Conservation (phyloP, 2,888 invertebrate species). For the Heliothis peltigera region DNA sequence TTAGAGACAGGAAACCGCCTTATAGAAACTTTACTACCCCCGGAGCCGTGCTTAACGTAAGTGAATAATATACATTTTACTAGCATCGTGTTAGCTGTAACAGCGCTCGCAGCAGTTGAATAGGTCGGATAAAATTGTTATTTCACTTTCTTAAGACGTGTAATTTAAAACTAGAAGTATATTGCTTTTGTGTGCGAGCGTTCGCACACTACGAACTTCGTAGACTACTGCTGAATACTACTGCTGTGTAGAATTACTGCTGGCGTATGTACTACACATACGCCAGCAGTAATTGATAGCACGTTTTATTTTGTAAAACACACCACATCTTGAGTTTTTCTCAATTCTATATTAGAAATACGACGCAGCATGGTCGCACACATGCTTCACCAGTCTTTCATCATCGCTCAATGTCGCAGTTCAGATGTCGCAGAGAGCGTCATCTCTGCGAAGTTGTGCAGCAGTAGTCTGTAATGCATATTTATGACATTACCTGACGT, state of each 20-base stretch:
- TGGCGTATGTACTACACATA: too few relatives aligned
- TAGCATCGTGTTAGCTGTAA: conserved; percentile 31
- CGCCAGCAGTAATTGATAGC: conserved; percentile 3
- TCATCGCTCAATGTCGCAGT: conserved; percentile 39
- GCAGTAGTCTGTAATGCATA: conserved; percentile 50
- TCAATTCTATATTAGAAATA: neutral
- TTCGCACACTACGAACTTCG: conserved; percentile 3
- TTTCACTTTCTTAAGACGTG: conserved; percentile 37
- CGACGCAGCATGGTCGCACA: neutral
- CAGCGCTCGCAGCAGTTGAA: conserved; percentile 42
- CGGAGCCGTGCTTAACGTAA: conserved; percentile 94
- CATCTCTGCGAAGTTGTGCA: conserved; percentile 22
- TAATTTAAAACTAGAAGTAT: conserved; percentile 44
- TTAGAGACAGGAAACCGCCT: conserved; percentile 94
- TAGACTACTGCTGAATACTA: too few relatives aligned
- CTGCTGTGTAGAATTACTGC: too few relatives aligned
- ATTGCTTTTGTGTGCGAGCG: conserved; percentile 33
- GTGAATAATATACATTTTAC: conserved; percentile 73
- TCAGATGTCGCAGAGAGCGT: conserved; percentile 7
- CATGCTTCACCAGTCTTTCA: conserved; percentile 4
- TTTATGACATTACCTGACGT: conserved; percentile 53
- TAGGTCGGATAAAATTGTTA: conserved; percentile 40
- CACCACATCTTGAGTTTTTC: neutral
- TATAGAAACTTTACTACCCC: conserved; percentile 91
- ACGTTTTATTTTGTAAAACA: conserved; percentile 11